A percentile compares a stretch with the other conserved stretches of the same genome.
These are phyloP conservation scores for Bergia puertoricense DNA, from an alignment of 92 coral and sea anemone genomes.

Conservation along the genomic window DNA sequence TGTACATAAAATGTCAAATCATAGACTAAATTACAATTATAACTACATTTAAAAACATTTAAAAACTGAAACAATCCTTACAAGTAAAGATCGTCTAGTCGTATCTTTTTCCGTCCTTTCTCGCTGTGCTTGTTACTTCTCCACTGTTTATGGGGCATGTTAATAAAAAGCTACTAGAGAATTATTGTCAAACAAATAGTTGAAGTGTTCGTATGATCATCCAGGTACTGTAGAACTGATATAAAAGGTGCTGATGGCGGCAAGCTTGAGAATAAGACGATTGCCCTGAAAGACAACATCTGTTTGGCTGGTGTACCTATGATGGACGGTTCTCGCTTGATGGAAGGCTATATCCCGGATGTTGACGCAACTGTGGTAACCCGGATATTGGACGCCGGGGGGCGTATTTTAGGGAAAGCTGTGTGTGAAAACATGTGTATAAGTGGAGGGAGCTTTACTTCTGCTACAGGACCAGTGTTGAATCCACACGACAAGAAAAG, in stretches of 20 bases:
- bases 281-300: slow-evolving; percentile 82
- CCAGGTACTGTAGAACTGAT: no score
- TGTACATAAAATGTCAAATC: no score
- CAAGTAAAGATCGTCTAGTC: no score
- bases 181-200: no score
- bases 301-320: slow-evolving; percentile 86
- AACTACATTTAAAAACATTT: no score
- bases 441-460: slow-evolving; percentile 67
- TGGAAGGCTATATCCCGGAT: slow-evolving; percentile 67
- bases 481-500: slow-evolving; percentile 46
- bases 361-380: no score
- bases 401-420: slow-evolving; percentile 72
- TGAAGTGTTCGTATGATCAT: no score
- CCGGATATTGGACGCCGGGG: no score
- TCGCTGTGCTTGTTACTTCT: neutral
- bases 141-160: neutral
- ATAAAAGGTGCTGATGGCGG: slow-evolving; percentile 69
- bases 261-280: slow-evolving; percentile 73
- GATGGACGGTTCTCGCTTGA: slow-evolving; percentile 79
- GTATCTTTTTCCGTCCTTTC: neutral
- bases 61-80: neutral
- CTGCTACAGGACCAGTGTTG: slow-evolving; percentile 51
- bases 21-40: no score
- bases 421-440: slow-evolving; percentile 71
- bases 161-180: no score